Percentiles rank a stretch among this genome's conserved stretches.
phyloP scores from a whole-genome alignment of 2,888 invertebrate genomes.

The Polylopha cassiicola region DNA sequence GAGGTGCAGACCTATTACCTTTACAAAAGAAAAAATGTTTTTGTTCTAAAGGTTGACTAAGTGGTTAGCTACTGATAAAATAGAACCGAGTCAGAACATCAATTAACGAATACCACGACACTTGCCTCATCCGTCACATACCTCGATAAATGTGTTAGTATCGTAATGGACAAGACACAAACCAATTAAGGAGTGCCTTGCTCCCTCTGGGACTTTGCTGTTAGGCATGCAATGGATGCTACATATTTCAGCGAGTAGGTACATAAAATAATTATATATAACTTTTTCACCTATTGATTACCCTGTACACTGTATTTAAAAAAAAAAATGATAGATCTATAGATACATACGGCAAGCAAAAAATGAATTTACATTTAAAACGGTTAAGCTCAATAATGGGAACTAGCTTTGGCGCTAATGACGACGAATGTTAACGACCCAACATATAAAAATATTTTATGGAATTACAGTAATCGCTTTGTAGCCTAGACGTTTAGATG shows the following conservation, averaged over 20 bases:
- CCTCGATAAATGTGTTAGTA: constrained; percentile 23
- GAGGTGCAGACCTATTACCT: no score
- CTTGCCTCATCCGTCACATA: constrained; percentile 47
- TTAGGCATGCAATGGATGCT: no score
- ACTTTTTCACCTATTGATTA: no score
- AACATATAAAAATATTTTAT: not conserved
- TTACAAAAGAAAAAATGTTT: constrained; percentile 5
- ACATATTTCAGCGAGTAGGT: no score
- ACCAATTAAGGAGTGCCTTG: constrained; percentile 55
- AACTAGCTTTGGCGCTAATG: constrained; percentile 4
- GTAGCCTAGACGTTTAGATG: not conserved
- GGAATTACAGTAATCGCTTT: not conserved
- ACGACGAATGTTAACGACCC: constrained; percentile 3
- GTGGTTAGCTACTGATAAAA: constrained; percentile 38
- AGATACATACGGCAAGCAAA: no score
- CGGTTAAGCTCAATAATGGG: not conserved
- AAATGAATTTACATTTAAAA: not conserved
- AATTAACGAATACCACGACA: constrained; percentile 63
- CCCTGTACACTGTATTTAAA: no score
- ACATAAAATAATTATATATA: no score
- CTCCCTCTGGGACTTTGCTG: constrained; percentile 28
- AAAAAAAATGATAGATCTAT: no score
- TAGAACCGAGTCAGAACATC: constrained; percentile 46
- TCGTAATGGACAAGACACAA: constrained; percentile 55
- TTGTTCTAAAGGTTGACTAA: constrained; percentile 2